Evolutionary conservation across 2,888 invertebrate genomes (phyloP).

Genomic region (Neoascia interrupta): DNA sequence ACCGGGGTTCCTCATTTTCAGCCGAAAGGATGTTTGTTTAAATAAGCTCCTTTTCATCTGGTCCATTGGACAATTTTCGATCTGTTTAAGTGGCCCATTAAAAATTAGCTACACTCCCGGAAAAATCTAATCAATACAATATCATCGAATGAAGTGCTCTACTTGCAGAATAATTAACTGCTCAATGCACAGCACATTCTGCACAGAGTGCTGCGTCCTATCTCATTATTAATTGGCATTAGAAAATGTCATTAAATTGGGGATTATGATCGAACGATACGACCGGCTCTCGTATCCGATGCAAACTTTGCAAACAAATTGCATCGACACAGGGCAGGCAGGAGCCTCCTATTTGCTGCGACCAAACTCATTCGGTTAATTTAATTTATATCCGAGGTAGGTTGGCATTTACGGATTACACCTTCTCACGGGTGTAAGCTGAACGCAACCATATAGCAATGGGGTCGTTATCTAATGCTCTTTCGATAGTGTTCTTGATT

Average conservation of each 20-base stretch:
- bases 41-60: too few species aligned
- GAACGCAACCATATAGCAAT: neutral
- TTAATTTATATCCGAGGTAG: constrained; percentile 49
- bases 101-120: constrained; percentile 45
- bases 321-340: neutral
- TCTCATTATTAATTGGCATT: constrained; percentile 66
- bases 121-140: constrained; percentile 37
- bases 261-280: constrained; percentile 51
- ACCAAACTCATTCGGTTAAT: constrained; percentile 49
- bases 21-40: too few species aligned
- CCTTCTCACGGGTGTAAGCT: neutral
- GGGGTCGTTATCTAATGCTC: constrained; percentile 21
- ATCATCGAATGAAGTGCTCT: constrained; percentile 14
- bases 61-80: constrained; percentile 6
- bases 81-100: constrained; percentile 21
- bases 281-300: neutral
- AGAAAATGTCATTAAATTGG: constrained; percentile 58
- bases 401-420: constrained; percentile 4
- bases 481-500: constrained; percentile 31
- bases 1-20: too few species aligned
- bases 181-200: constrained; percentile 17
- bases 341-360: neutral
- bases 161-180: constrained; percentile 52
- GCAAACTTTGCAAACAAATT: constrained; percentile 41
- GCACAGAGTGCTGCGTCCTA: constrained; percentile 14